These are phyloP conservation scores for Gopherus evgoodei DNA, from an alignment of 2,113 vertebrate species.

Conservation along the genomic window DNA sequence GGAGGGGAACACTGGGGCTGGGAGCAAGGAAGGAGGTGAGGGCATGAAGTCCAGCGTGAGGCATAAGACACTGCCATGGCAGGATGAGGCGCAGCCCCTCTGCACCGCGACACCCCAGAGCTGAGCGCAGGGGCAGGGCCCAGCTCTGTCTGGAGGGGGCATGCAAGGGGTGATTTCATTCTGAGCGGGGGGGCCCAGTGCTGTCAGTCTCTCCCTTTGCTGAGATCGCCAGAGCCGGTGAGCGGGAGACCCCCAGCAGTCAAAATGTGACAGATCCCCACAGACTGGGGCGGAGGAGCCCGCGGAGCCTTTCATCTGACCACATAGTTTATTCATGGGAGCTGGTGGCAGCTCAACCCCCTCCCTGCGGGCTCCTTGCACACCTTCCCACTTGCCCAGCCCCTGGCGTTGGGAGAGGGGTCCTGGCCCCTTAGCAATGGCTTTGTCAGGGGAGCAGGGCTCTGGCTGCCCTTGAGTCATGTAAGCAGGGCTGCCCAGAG, in stretches of 20 bases:
- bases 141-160: neutral
- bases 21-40: too few relatives aligned
- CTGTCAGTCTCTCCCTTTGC: neutral
- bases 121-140: too few relatives aligned
- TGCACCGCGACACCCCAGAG: too few relatives aligned
- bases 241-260: neutral
- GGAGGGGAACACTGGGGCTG: too few relatives aligned
- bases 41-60: too few relatives aligned
- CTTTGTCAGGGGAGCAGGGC: neutral
- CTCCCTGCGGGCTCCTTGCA: neutral
- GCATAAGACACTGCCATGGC: too few relatives aligned
- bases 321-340: neutral
- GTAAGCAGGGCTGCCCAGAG: neutral
- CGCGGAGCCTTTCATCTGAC: neutral
- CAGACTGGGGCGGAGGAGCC: neutral
- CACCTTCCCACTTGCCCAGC: neutral
- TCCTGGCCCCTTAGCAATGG: neutral
- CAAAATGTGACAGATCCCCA: neutral
- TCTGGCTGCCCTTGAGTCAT: too few relatives aligned
- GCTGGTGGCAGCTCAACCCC: accelerated
- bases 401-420: too few relatives aligned
- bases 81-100: too few relatives aligned
- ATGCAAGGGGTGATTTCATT: neutral
- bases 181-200: neutral
- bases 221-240: neutral